These are phyloP conservation scores for Pollenia griseotomentosa DNA, from an alignment of 2,888 invertebrate species.

Conservation along the genomic window DNA sequence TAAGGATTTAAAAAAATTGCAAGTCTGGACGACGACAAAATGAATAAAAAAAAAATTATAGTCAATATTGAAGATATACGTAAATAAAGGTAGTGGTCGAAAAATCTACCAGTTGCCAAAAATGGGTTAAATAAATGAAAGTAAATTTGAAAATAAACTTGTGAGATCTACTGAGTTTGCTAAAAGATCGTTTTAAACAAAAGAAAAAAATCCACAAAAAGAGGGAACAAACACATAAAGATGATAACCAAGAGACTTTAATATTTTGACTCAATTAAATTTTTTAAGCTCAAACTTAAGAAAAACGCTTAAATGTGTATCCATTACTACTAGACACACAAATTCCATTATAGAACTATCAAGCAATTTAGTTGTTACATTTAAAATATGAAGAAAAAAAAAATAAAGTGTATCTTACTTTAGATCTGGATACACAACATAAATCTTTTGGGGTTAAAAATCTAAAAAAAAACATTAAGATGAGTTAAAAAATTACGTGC, in stretches of 20 bases:
- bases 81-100: no score
- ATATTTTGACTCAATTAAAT: slow-evolving; percentile 64
- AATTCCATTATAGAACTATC: slow-evolving; percentile 47
- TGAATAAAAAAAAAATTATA: no score
- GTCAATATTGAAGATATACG: no score
- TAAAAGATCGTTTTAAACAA: slow-evolving; percentile 10
- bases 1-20: no score
- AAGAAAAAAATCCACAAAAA: neutral
- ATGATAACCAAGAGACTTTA: slow-evolving; percentile 45
- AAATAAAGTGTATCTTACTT: neutral
- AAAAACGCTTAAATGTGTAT: neutral
- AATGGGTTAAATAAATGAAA: slow-evolving; percentile 16
- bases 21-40: no score
- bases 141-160: slow-evolving; percentile 1
- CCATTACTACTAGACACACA: slow-evolving; percentile 4
- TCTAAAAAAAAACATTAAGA: slow-evolving; percentile 19
- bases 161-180: slow-evolving; percentile 12
- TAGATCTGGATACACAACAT: neutral
- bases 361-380: slow-evolving; percentile 43
- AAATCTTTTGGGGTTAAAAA: slow-evolving; percentile 63
- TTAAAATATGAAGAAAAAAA: slow-evolving; percentile 1
- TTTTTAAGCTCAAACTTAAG: slow-evolving; percentile 51
- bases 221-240: neutral
- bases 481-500: slow-evolving; percentile 12
- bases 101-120: no score